Conservation (phyloP, 2,113 vertebrate species). For the Zosterops japonicus region DNA sequence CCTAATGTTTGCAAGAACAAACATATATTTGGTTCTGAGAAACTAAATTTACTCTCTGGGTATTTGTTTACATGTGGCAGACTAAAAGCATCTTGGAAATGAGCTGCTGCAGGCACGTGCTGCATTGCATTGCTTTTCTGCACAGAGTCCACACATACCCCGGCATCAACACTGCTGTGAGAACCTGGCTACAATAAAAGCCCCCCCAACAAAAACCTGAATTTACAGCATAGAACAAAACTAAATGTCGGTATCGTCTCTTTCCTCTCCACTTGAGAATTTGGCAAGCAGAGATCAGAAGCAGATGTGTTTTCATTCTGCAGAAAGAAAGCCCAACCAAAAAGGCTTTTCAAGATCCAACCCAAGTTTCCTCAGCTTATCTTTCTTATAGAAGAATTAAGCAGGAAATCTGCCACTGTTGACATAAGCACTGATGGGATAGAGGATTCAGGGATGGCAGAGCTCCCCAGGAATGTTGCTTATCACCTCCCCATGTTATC, state of each 20-base stretch:
- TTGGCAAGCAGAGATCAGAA: background rate
- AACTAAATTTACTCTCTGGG: background rate
- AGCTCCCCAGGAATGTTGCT: background rate
- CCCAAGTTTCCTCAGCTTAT: background rate
- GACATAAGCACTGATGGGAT: background rate
- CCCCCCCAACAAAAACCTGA: background rate
- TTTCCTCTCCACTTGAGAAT: background rate
- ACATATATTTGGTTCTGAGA: background rate
- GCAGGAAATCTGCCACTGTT: background rate
- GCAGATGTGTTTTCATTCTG: background rate
- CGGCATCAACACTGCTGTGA: background rate
- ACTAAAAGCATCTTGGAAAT: constrained; percentile 7
- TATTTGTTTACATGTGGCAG: constrained; percentile 18
- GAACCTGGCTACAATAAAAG: background rate
- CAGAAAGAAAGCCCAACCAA: background rate
- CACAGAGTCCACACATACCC: background rate
- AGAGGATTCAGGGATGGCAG: background rate
- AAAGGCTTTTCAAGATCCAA: background rate
- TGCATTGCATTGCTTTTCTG: background rate
- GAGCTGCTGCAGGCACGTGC: background rate
- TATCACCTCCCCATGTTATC: background rate
- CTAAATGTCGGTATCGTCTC: background rate
- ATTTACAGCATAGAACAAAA: background rate
- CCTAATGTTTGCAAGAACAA: background rate
- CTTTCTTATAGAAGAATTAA: background rate